Evolutionary conservation across 2,113 vertebrate genomes (phyloP).

Genomic region (Lethenteron reissneri): DNA sequence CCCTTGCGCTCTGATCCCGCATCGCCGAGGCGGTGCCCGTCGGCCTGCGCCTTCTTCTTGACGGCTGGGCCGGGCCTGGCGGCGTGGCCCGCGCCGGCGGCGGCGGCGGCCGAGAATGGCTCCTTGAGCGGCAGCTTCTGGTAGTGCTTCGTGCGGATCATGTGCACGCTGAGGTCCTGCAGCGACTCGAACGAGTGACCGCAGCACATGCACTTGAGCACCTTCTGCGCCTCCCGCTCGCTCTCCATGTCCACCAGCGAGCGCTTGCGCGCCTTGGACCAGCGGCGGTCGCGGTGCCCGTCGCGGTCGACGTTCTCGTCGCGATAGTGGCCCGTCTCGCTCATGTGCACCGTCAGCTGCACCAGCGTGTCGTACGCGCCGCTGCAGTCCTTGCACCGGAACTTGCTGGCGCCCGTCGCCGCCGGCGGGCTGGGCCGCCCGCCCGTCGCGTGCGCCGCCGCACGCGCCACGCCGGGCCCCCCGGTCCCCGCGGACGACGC

Average conservation of each 20-base stretch:
- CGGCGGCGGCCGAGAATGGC: slow-evolving; percentile 26
- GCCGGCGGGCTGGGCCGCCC: slow-evolving; percentile 61
- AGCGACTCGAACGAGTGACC: slow-evolving; percentile 96
- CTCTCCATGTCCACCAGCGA: slow-evolving; percentile 78
- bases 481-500: slow-evolving; percentile 12
- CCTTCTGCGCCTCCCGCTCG: slow-evolving; percentile 82
- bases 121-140: slow-evolving; percentile 99
- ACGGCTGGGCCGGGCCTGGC: too few species aligned
- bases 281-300: slow-evolving; percentile 51
- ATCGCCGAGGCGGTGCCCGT: too few species aligned
- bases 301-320: slow-evolving; percentile 82
- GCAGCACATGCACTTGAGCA: slow-evolving; percentile 95
- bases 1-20: too few species aligned
- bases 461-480: not conserved
- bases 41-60: too few species aligned
- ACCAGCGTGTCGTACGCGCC: slow-evolving; percentile 92
- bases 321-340: slow-evolving; percentile 78
- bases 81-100: too few species aligned
- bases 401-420: slow-evolving; percentile 79
- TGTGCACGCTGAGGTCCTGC: slow-evolving; percentile 89
- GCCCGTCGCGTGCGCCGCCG: slow-evolving; percentile 50
- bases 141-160: slow-evolving; percentile 99
- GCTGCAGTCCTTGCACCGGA: slow-evolving; percentile 79
- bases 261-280: slow-evolving; percentile 68
- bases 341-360: slow-evolving; percentile 88